phyloP scores from a whole-genome alignment of 2,888 invertebrate species.

The Orthosia incerta region DNA sequence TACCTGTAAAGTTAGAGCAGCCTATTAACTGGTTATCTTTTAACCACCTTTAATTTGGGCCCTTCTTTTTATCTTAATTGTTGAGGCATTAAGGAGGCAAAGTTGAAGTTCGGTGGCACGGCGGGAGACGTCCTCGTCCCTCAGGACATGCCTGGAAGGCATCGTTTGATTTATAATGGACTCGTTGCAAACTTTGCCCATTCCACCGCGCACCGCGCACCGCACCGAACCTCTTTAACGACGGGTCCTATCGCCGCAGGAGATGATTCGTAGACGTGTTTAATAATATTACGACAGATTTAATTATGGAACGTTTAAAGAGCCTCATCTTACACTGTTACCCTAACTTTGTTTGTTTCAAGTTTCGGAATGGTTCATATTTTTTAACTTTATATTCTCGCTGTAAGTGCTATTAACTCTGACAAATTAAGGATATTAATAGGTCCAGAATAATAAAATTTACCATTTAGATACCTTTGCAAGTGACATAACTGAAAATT shows the following conservation, averaged over 20 bases:
- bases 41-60: constrained; percentile 90
- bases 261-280: constrained; percentile 91
- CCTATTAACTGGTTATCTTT: constrained; percentile 90
- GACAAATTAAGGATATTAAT: constrained; percentile 16
- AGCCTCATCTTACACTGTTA: constrained; percentile 83
- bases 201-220: constrained; percentile 83
- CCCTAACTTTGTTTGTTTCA: constrained; percentile 80
- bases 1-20: constrained; percentile 80
- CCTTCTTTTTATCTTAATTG: constrained; percentile 91
- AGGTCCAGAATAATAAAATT: background rate
- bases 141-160: constrained; percentile 90
- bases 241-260: constrained; percentile 89
- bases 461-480: background rate
- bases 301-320: constrained; percentile 90
- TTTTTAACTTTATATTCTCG: constrained; percentile 59
- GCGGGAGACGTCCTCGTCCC: constrained; percentile 88
- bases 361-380: constrained; percentile 72
- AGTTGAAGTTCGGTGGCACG: constrained; percentile 87
- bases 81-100: constrained; percentile 89
- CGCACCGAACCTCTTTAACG: constrained; percentile 89
- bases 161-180: constrained; percentile 91
- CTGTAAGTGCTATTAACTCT: constrained; percentile 38
- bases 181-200: constrained; percentile 90
- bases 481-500: background rate
- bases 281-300: constrained; percentile 91